Conservation (phyloP, 2,797 vertebrate genomes). For the Pterois miles region DNA sequence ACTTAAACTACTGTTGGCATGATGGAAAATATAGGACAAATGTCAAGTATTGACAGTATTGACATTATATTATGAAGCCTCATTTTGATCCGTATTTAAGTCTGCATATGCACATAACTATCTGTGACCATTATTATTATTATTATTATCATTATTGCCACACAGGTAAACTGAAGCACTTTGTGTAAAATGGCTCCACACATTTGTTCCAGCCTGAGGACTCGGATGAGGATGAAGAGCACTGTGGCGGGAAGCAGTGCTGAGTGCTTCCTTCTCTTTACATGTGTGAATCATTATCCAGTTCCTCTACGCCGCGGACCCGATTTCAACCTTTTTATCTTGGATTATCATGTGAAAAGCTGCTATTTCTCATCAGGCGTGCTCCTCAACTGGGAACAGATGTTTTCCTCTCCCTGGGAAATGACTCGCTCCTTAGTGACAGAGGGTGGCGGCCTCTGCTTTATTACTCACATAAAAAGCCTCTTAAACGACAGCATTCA, state of each 20-base stretch:
- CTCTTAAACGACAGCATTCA: conserved; percentile 78
- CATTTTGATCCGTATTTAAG: not conserved
- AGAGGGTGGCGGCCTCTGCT: conserved; percentile 72
- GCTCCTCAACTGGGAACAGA: conserved; percentile 79
- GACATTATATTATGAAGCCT: no score
- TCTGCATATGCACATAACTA: conserved; percentile 22
- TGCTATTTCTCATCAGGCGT: conserved; percentile 63
- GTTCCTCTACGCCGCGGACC: conserved; percentile 57
- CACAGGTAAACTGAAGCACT: conserved; percentile 51
- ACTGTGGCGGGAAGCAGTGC: conserved; percentile 1
- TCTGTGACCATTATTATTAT: conserved; percentile 21
- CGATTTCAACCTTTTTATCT: conserved; percentile 68
- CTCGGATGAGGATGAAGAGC: conserved; percentile 26
- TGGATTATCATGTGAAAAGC: conserved; percentile 78
- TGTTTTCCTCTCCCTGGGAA: conserved; percentile 78
- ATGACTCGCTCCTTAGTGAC: conserved; percentile 76
- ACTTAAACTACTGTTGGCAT: no score
- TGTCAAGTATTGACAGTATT: no score
- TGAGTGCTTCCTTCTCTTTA: conserved; percentile 29
- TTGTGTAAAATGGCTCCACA: conserved; percentile 35
- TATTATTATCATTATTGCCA: conserved; percentile 25
- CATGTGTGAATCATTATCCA: conserved; percentile 52
- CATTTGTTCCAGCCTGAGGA: conserved; percentile 35
- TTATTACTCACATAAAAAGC: conserved; percentile 82
- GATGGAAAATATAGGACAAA: no score